Percentiles rank a stretch among this genome's conserved stretches.
phyloP scores from a whole-genome alignment of 2,113 vertebrate genomes.

The Nyctereutes procyonoides region DNA sequence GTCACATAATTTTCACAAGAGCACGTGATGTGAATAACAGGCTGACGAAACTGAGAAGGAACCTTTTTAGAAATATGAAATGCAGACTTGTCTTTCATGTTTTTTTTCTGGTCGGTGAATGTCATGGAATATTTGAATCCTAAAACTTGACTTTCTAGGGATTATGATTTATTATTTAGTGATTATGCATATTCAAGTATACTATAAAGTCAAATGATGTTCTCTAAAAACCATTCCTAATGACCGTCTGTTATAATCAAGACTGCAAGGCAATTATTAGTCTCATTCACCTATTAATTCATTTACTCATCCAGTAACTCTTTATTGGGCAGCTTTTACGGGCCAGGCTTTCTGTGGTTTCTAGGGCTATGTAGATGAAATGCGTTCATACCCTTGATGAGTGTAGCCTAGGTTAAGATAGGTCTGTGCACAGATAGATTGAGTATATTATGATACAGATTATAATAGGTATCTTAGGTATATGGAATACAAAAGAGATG shows the following conservation, averaged over 20 bases:
- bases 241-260: background rate
- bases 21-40: background rate
- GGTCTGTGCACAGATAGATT: background rate
- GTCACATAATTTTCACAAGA: background rate
- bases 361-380: background rate
- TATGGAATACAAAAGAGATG: background rate
- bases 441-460: background rate
- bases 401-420: background rate
- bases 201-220: constrained; percentile 3
- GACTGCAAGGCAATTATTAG: background rate
- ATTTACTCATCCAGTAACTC: background rate
- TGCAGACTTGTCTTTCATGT: background rate
- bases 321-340: background rate
- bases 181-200: background rate
- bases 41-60: background rate
- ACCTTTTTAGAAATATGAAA: constrained; percentile 14
- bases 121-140: constrained; percentile 24
- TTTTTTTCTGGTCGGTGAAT: constrained; percentile 14
- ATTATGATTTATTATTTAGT: constrained; percentile 37
- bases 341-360: background rate
- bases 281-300: background rate
- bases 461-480: background rate
- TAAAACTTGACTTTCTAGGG: constrained; percentile 42
- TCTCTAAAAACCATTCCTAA: constrained; percentile 5
- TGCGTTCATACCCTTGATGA: background rate